Evolutionary conservation across 2,113 vertebrate species (phyloP).

Genomic region (Picathartes gymnocephalus): DNA sequence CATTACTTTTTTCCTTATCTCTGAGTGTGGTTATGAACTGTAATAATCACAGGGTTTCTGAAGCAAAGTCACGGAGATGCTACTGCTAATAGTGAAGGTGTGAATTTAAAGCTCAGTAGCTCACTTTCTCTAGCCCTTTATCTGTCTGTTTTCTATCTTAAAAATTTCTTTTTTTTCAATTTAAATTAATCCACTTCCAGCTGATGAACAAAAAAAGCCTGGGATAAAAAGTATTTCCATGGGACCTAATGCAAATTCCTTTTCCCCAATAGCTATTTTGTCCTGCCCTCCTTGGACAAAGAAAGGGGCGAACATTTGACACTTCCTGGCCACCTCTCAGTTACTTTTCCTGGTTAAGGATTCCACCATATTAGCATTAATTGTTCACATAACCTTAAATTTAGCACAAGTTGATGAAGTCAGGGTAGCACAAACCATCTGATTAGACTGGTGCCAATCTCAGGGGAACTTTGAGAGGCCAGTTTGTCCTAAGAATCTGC

Average conservation of each 20-base stretch:
- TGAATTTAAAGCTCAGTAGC: background rate
- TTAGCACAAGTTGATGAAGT: background rate
- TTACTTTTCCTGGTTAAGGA: background rate
- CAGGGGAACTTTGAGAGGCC: background rate
- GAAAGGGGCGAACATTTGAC: background rate
- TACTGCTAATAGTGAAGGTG: background rate
- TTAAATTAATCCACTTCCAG: background rate
- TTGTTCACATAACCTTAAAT: background rate
- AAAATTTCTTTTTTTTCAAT: background rate
- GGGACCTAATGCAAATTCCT: background rate
- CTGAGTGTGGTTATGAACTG: background rate
- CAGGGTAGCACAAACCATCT: background rate
- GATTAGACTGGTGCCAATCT: background rate
- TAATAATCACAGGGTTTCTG: conserved; percentile 6
- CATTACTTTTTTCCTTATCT: conserved; percentile 25
- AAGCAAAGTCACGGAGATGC: background rate
- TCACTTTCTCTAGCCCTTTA: background rate
- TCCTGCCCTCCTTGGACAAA: background rate
- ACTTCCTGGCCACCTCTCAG: background rate
- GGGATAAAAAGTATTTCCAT: background rate
- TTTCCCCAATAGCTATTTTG: background rate
- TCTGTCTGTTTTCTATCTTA: background rate
- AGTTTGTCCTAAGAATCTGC: background rate
- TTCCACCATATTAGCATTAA: background rate
- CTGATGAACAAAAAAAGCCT: background rate